Base-by-base conservation (phyloP, 1,140 invertebrate genomes). In the Vanessa tameamea region DNA sequence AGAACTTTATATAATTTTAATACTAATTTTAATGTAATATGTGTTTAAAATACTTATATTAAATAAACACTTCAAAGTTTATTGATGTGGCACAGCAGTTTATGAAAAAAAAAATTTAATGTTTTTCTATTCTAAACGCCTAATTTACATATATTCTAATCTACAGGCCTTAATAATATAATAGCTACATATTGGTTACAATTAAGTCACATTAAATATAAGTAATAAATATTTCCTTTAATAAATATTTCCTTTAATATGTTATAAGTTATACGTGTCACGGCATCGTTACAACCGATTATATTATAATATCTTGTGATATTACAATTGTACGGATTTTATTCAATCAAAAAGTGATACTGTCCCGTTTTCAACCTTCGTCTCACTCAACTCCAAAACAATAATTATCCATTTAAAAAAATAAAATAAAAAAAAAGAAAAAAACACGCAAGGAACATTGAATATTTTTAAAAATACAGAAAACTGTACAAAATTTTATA, bases 71-170 rank as follows among this genome's bases (percentile, higher is more conserved):
- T 72, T 77, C 37, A 23, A 43, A 65, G 69, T 70, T 87, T 88
- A 88, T 88, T 88, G 87, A 82, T 84, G 78, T 73, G 78, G 84
- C 87, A 88, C 87, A 88, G 87, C 85, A 88, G 87, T 86, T 20
- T 66, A 16, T 67, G 20, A 65, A 65, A 8, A 37, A 50, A 20
- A 66, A 16, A 65, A 48, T 16, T 31, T 66, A n/a, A n/a, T 26
- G 3, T 31, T 43, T 26, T 59, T 15, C 6, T 14, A 61, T 61
- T 57, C 57, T 57, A 57, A 43, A 55, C 53, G 50, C 50, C 53
- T 57, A 57, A 20, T 23, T 55, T 55, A 55, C 7, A 57, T 57
- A 57, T 57, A 23, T 13, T 57, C 0, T 23, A 23, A 57, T 23
- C 53, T 23, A 57, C 16, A 57, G 12, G 12, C 20, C 53, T 23